Evolutionary conservation across 2,888 invertebrate genomes (phyloP), one percentile per base, ranked within the genome.

Genomic region (Metalampra italica): DNA sequence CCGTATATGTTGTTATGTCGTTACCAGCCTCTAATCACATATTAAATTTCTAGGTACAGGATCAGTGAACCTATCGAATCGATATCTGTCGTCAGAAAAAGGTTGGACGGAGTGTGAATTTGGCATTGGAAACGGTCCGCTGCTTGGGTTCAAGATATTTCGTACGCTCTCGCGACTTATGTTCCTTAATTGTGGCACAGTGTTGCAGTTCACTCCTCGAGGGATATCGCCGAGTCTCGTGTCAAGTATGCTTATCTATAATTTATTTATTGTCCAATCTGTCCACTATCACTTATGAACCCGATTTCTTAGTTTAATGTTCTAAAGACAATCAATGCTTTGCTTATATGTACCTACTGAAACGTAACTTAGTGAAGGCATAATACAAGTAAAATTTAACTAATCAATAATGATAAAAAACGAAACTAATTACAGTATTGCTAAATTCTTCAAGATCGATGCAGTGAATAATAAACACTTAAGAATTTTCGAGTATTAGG

Each of bases 61-160:
- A 0, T 92, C 94, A n/a, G 91, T 98, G 45, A 93, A 94, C 60
- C 76, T 96, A 12, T 92, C 94, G 7, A 94, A 95, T 64, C 91
- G 96, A 52, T 92, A 96, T 64, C 90, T 97, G 11, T 91, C 95
- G 47, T 94, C 95, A 0, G 94, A 96, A 47, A 95, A 94, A 75
- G 94, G 96, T 11, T 97, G 97, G 97, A 91, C 95, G 4, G 98
- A 98, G 86, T 79, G 96, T 9, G 97, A 97, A 71, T 78, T 95
- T 47, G 94, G 95, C 1, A 96, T 95, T 46, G 97, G 97, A 1
- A 96, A 94, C 81, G 97, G 97, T 0, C 94, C 96, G 0, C 85
- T 93, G 0, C 62, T 96, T 42, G 94, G 95, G 0, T 78, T 97
- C 3, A 96, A 96, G 81, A 94, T 93, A 47, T 96, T 95, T 69